Evolutionary conservation across 2,888 invertebrate genomes (phyloP), one percentile per base, ranked within the genome.

Genomic region (Operophtera brumata): DNA sequence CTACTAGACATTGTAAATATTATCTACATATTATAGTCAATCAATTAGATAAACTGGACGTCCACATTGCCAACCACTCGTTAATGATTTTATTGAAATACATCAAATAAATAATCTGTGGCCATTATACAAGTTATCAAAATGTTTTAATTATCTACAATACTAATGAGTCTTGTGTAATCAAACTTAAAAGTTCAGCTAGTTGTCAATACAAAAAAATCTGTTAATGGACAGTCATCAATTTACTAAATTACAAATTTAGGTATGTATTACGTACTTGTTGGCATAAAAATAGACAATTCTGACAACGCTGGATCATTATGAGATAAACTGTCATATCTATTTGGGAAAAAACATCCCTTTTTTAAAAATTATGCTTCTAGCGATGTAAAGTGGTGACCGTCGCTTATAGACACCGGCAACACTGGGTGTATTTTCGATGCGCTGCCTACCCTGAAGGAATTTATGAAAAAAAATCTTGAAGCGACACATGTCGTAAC

Each of bases 1-100:
- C 69, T 78, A 74, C 77, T 77, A 76, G 75, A 48, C 69, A 69
- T 61, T 61, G 67, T 56, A 66, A 67, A 66, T 63, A 66, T 64
- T 46, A 45, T 20, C 25, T 67, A 69, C 71, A 70, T 69, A 69
- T n/a, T n/a, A n/a, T 71, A 70, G 69, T 71, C 72, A 71, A 67
- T 70, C 70, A 70, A 68, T 66, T 61, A 67, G 66, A 42, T 66
- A 68, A 69, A 71, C 69, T 66, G 69, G 67, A 59, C 55, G 49
- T 50, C 41, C 45, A 66, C 67, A 68, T 70, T 73, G 71, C 59
- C 69, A 71, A 73, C 75, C 62, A 59, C 69, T 72, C 65, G 57
- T 67, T 64, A 49, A 49, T 59, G 55, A 64, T 57, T 66, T 54
- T 63, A 68, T 54, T 54, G 54, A 64, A 53, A 20, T 20, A 20